Percentiles rank a stretch among this genome's conserved stretches.
These are phyloP conservation scores for Drosophila ironensis DNA, from an alignment of 1,140 invertebrate genomes.

Conservation along the genomic window DNA sequence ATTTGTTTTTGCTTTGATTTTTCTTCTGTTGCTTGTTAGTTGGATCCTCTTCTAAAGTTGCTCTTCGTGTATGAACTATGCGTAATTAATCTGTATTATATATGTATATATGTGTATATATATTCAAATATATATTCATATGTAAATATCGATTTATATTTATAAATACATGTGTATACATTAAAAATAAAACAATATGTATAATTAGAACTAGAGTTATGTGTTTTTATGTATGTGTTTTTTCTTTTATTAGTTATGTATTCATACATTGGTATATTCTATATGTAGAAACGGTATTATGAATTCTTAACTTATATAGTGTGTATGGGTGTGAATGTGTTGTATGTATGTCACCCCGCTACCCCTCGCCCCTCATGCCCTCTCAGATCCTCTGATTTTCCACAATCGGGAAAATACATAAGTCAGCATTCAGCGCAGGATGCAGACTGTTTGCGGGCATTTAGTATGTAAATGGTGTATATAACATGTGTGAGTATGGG, in stretches of 20 bases:
- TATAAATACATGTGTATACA: constrained; percentile 21
- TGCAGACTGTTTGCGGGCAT: constrained; percentile 4
- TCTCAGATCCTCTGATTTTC: constrained; percentile 14
- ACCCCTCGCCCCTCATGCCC: constrained; percentile 2
- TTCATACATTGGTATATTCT: constrained; percentile 19
- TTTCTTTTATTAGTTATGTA: constrained; percentile 13
- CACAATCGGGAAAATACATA: constrained; percentile 5
- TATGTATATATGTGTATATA: constrained; percentile 34
- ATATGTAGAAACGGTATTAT: constrained; percentile 38
- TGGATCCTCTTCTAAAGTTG: constrained; percentile 4
- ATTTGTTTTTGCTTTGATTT: neutral
- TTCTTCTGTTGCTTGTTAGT: constrained; percentile 12
- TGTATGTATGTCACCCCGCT: constrained; percentile 15
- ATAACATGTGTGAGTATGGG: constrained; percentile 15
- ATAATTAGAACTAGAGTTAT: constrained; percentile 48
- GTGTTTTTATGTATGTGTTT: constrained; percentile 5
- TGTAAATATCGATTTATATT: constrained; percentile 5
- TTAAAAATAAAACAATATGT: constrained; percentile 39
- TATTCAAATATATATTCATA: too few relatives aligned
- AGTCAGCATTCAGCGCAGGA: constrained; percentile 3
- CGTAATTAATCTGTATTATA: constrained; percentile 69
- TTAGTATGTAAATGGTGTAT: constrained; percentile 16
- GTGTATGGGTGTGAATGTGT: constrained; percentile 18
- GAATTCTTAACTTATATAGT: constrained; percentile 46
- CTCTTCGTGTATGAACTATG: constrained; percentile 46